A percentile compares a stretch with the other conserved stretches of the same genome.
Conservation (phyloP, 2,113 vertebrate genomes). For the Eretmochelys imbricata region DNA sequence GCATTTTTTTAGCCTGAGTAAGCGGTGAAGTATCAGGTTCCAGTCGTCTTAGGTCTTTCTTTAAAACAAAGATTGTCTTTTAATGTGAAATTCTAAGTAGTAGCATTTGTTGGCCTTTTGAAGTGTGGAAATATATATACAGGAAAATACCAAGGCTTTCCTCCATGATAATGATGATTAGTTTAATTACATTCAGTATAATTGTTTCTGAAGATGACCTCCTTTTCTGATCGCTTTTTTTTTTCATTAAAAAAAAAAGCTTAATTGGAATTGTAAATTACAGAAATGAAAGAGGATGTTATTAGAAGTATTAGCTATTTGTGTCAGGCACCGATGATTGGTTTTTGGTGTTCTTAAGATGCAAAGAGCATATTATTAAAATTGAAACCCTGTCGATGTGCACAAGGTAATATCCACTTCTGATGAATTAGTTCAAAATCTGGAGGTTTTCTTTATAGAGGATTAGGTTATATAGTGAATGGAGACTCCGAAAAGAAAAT, state of each 20-base stretch:
- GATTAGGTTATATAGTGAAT: conserved; percentile 77
- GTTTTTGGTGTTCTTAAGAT: conserved; percentile 35
- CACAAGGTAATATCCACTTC: conserved; percentile 73
- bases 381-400: conserved; percentile 58
- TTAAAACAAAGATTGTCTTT: conserved; percentile 11
- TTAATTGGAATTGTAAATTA: conserved; percentile 74
- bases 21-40: background rate
- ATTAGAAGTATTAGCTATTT: conserved; percentile 54
- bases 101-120: background rate
- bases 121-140: background rate
- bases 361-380: conserved; percentile 67
- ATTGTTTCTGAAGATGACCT: conserved; percentile 69
- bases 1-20: background rate
- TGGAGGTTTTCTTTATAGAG: conserved; percentile 61
- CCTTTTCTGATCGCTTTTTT: conserved; percentile 56
- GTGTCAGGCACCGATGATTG: conserved; percentile 48
- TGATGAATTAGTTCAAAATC: conserved; percentile 73
- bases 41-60: background rate
- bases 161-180: conserved; percentile 57
- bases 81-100: background rate
- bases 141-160: conserved; percentile 7
- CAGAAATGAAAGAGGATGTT: conserved; percentile 38
- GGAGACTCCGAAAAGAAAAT: conserved; percentile 78
- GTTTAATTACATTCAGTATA: conserved; percentile 61
- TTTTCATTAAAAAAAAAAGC: conserved; percentile 32